Conservation (phyloP, 1,140 invertebrate genomes). For the Eupristina koningsbergeri region DNA sequence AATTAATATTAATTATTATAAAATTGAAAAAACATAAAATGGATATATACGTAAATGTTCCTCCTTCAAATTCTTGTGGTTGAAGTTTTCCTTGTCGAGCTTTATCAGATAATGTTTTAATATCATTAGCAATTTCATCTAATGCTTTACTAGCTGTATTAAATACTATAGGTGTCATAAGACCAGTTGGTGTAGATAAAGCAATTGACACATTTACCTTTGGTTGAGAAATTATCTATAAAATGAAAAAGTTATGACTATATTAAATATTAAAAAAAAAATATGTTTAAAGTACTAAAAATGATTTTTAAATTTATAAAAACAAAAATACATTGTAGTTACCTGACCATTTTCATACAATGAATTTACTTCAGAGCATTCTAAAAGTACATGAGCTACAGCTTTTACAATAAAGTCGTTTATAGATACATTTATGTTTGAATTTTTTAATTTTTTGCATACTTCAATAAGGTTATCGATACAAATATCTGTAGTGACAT, state of each 20-base stretch:
- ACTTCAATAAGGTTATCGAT: constrained; percentile 78
- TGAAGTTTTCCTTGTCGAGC: constrained; percentile 94
- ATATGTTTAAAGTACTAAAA: too few relatives aligned
- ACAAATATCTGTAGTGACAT: constrained; percentile 88
- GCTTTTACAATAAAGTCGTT: constrained; percentile 99
- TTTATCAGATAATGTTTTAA: constrained; percentile 89
- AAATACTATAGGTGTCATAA: constrained; percentile 99
- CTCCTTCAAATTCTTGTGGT: constrained; percentile 97
- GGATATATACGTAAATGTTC: constrained; percentile 74
- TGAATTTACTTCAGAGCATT: constrained; percentile 93
- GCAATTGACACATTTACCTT: constrained; percentile 96
- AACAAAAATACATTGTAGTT: constrained; percentile 1
- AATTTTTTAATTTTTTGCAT: constrained; percentile 80
- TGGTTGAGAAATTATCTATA: constrained; percentile 76
- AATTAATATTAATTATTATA: background rate
- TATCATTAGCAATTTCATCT: constrained; percentile 86
- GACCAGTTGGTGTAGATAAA: constrained; percentile 93
- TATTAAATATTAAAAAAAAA: background rate
- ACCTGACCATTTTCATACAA: constrained; percentile 68
- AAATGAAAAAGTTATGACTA: background rate
- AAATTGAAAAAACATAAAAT: background rate
- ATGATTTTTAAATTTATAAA: too few relatives aligned
- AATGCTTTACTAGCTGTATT: constrained; percentile 92
- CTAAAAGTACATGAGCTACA: constrained; percentile 86
- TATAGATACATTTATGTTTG: constrained; percentile 89